Conservation (phyloP, 2,888 invertebrate genomes). For the Gymnosoma rotundatum region DNA sequence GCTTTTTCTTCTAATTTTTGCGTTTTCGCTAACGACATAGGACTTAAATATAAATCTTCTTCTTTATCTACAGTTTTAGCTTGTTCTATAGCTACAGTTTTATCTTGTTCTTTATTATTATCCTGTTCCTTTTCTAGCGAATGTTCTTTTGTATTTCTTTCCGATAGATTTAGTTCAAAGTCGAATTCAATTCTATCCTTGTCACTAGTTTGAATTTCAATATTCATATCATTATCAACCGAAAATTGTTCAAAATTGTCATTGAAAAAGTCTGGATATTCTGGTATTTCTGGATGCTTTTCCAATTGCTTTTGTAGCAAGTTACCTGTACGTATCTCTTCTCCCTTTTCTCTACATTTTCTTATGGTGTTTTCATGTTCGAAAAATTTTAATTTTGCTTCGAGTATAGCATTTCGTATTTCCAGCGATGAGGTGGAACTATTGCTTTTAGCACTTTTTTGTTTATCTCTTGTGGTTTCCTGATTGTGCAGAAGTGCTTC, state of each 20-base stretch:
- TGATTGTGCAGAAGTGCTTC: slow-evolving; percentile 58
- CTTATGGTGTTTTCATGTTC: slow-evolving; percentile 55
- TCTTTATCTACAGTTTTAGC: slow-evolving; percentile 26
- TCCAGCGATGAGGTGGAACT: slow-evolving; percentile 43
- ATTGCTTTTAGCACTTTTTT: slow-evolving; percentile 22
- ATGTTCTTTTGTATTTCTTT: slow-evolving; percentile 44
- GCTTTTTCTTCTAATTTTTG: not conserved
- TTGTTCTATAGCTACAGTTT: not conserved
- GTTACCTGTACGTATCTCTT: slow-evolving; percentile 30
- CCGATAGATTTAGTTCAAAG: slow-evolving; percentile 20
- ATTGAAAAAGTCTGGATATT: slow-evolving; percentile 43
- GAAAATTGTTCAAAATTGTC: slow-evolving; percentile 34
- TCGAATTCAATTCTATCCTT: not conserved
- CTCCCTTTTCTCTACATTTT: slow-evolving; percentile 45
- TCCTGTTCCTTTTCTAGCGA: not conserved
- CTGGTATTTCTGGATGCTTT: slow-evolving; percentile 20
- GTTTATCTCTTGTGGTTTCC: not conserved
- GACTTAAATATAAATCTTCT: slow-evolving; percentile 34
- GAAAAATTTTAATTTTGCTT: slow-evolving; percentile 72
- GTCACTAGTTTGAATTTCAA: not conserved
- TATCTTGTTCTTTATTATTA: slow-evolving; percentile 33
- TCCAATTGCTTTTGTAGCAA: slow-evolving; percentile 46
- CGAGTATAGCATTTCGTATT: slow-evolving; percentile 70
- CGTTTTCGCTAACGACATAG: slow-evolving; percentile 2
- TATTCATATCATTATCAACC: not conserved